phyloP scores from a whole-genome alignment of 2,888 invertebrate species.

The Leptinotarsa tumamoca region DNA sequence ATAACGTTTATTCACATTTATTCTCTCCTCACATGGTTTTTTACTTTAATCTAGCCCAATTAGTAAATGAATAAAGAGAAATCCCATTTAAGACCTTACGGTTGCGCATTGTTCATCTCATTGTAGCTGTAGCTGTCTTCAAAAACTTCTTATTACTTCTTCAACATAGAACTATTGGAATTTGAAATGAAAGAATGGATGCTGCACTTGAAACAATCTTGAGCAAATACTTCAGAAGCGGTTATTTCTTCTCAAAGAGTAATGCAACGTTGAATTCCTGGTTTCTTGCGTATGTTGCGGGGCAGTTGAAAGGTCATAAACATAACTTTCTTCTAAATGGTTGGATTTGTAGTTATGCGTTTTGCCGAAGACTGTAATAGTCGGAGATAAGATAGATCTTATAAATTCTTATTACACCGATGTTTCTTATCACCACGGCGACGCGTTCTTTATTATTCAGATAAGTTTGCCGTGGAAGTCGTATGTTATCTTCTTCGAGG shows the following conservation, averaged over 20 bases:
- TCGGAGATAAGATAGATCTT: slow-evolving; percentile 44
- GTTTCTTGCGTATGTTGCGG: slow-evolving; percentile 21
- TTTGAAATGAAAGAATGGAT: background rate
- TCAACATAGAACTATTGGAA: too few relatives aligned
- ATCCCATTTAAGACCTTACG: too few relatives aligned
- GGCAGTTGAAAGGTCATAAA: slow-evolving; percentile 43
- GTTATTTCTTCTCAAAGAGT: slow-evolving; percentile 4
- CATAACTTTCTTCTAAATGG: slow-evolving; percentile 47
- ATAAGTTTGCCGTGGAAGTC: slow-evolving; percentile 27
- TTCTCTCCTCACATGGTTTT: too few relatives aligned
- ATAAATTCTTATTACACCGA: slow-evolving; percentile 46
- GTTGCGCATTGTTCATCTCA: too few relatives aligned
- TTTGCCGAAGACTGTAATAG: slow-evolving; percentile 43
- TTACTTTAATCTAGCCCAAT: too few relatives aligned
- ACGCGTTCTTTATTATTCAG: slow-evolving; percentile 45
- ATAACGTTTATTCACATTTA: too few relatives aligned
- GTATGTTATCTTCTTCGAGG: slow-evolving; percentile 23
- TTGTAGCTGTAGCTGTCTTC: too few relatives aligned
- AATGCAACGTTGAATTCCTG: slow-evolving; percentile 7
- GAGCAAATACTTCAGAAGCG: background rate
- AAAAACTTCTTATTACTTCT: too few relatives aligned
- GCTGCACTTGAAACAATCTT: background rate
- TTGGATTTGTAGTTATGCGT: slow-evolving; percentile 44
- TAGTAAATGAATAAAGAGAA: too few relatives aligned
- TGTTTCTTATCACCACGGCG: slow-evolving; percentile 40